Percentiles rank a stretch among this genome's conserved stretches.
These are phyloP conservation scores for Aldabrachelys gigantea DNA, from an alignment of 2,113 vertebrate species.

Conservation along the genomic window DNA sequence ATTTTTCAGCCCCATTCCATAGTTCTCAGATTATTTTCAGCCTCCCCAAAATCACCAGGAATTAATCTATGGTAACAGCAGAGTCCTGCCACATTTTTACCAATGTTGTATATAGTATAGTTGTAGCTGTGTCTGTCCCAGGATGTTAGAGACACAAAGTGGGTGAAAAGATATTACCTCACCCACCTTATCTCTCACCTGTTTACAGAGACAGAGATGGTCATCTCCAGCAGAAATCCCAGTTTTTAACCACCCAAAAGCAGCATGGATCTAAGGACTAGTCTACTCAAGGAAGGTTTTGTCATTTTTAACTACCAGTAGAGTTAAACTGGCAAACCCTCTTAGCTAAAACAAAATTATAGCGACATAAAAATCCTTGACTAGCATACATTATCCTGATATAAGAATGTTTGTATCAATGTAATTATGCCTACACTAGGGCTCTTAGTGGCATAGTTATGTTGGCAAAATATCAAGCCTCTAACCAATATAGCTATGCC, in stretches of 20 bases:
- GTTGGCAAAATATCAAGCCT: not conserved
- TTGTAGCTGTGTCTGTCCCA: not conserved
- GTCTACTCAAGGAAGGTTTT: not conserved
- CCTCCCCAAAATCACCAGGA: slow-evolving; percentile 29
- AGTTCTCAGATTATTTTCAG: slow-evolving; percentile 2
- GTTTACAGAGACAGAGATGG: slow-evolving; percentile 33
- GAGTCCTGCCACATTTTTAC: slow-evolving; percentile 8
- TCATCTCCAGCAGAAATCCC: slow-evolving; percentile 16
- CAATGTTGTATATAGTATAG: not conserved
- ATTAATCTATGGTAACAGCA: slow-evolving; percentile 42
- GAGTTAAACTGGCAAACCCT: not conserved
- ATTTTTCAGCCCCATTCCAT: not conserved
- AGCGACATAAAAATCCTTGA: not conserved
- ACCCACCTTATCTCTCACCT: not conserved
- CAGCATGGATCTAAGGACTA: not conserved
- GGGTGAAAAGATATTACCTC: not conserved
- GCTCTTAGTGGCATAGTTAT: not conserved
- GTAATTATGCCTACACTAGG: not conserved
- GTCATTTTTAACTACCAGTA: not conserved
- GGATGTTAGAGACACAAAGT: not conserved
- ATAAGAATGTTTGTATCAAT: not conserved
- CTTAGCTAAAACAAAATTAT: not conserved
- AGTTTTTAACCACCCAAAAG: not conserved
- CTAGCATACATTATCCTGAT: not conserved
- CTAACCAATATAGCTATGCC: not conserved